Conservation (phyloP, 2,888 invertebrate species). For the Euphydryas editha region DNA sequence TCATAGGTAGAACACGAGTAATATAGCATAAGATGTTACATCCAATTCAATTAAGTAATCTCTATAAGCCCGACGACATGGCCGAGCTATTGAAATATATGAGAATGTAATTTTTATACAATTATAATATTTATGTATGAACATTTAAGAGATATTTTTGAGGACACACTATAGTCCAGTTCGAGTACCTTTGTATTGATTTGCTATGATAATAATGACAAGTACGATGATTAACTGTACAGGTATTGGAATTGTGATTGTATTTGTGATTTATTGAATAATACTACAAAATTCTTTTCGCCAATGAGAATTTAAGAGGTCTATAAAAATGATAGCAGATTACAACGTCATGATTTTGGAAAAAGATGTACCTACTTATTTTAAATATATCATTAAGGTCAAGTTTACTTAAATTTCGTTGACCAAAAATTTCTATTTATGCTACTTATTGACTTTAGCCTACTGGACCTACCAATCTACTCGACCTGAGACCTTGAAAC, state of each 20-base stretch:
- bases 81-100: conserved; percentile 12
- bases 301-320: no score
- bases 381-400: no score
- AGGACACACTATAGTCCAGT: neutral
- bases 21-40: conserved; percentile 11
- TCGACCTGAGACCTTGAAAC: no score
- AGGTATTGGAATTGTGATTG: neutral
- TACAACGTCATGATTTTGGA: no score
- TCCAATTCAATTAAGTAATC: conserved; percentile 34
- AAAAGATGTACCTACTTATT: no score
- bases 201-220: conserved; percentile 6
- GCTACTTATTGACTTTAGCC: no score
- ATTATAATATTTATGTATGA: neutral
- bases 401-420: no score
- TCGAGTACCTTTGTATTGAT: conserved; percentile 9
- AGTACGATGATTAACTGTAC: conserved; percentile 1
- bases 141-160: neutral
- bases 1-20: conserved; percentile 3
- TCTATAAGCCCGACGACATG: conserved; percentile 24
- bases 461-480: no score
- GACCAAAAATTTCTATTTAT: no score
- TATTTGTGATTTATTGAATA: neutral
- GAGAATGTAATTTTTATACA: neutral
- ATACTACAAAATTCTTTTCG: neutral
- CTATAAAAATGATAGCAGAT: no score